Evolutionary conservation across 2,888 invertebrate genomes (phyloP).

Genomic region (Encarsia formosa): DNA sequence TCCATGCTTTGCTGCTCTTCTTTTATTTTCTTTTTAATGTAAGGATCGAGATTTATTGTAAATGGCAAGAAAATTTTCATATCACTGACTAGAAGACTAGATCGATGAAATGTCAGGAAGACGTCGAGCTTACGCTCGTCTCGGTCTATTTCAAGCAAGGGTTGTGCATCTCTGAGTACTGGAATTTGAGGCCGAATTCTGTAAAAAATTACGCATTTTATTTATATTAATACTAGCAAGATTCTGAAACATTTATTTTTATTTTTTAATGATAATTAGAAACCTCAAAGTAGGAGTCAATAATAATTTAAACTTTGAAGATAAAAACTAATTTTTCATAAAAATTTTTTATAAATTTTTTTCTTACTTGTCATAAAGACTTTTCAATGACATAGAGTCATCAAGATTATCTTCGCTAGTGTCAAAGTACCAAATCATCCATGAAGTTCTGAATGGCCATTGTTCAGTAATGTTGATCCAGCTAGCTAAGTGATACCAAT

Average conservation of each 20-base stretch:
- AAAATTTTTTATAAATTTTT: not conserved
- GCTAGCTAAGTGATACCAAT: constrained; percentile 95
- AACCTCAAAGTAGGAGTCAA: not conserved
- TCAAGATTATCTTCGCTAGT: constrained; percentile 82
- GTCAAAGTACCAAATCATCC: constrained; percentile 94
- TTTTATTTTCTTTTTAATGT: constrained; percentile 93
- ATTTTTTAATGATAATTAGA: too few relatives aligned
- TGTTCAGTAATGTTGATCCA: constrained; percentile 99
- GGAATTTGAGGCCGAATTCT: constrained; percentile 81
- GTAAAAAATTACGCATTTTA: constrained; percentile 15
- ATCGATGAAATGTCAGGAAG: constrained; percentile 83
- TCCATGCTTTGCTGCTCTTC: constrained; percentile 72
- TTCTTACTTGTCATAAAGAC: constrained; percentile 86
- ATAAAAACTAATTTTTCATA: not conserved
- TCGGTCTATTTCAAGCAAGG: constrained; percentile 85
- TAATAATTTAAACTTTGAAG: not conserved
- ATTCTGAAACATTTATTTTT: too few relatives aligned
- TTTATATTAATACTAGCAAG: not conserved
- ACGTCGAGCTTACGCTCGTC: constrained; percentile 94
- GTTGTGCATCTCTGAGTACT: constrained; percentile 80
- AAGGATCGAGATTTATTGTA: constrained; percentile 97
- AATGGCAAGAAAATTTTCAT: constrained; percentile 95
- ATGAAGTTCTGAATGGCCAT: constrained; percentile 96
- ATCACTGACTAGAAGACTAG: constrained; percentile 79
- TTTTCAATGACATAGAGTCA: constrained; percentile 79